Percentiles rank a stretch among this genome's conserved stretches.
Evolutionary conservation across 2,888 invertebrate genomes (phyloP).

Genomic region (Iphiclides podalirius): DNA sequence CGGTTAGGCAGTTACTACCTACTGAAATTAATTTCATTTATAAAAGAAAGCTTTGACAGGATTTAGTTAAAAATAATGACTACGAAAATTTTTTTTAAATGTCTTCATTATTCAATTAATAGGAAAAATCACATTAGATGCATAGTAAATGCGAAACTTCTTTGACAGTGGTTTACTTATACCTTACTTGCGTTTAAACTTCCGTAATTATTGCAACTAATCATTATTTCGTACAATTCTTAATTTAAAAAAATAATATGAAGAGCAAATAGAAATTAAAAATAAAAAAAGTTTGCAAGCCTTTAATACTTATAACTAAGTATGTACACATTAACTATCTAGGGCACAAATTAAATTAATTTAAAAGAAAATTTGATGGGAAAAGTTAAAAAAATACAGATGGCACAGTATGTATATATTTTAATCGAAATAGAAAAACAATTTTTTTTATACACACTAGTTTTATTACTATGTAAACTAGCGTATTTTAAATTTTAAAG

Average conservation of each 20-base stretch:
- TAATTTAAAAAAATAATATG: not conserved
- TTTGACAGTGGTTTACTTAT: too few relatives aligned
- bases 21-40: not conserved
- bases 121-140: too few relatives aligned
- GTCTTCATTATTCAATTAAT: too few relatives aligned
- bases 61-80: too few relatives aligned
- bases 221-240: too few relatives aligned
- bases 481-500: not conserved
- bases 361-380: constrained; percentile 4
- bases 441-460: not conserved
- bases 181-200: too few relatives aligned
- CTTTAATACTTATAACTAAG: constrained; percentile 37
- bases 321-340: constrained; percentile 21
- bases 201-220: too few relatives aligned
- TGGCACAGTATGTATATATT: constrained; percentile 21
- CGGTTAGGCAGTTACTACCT: too few relatives aligned
- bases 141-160: too few relatives aligned
- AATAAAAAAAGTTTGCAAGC: constrained; percentile 31
- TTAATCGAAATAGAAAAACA: constrained; percentile 7
- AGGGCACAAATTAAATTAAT: constrained; percentile 13
- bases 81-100: too few relatives aligned
- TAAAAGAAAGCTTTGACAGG: too few relatives aligned
- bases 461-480: not conserved
- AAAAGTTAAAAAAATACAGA: constrained; percentile 16
- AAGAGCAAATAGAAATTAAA: constrained; percentile 2